These are phyloP conservation scores for Tetramorium simillimum DNA, from an alignment of 1,140 invertebrate species.

Conservation along the genomic window DNA sequence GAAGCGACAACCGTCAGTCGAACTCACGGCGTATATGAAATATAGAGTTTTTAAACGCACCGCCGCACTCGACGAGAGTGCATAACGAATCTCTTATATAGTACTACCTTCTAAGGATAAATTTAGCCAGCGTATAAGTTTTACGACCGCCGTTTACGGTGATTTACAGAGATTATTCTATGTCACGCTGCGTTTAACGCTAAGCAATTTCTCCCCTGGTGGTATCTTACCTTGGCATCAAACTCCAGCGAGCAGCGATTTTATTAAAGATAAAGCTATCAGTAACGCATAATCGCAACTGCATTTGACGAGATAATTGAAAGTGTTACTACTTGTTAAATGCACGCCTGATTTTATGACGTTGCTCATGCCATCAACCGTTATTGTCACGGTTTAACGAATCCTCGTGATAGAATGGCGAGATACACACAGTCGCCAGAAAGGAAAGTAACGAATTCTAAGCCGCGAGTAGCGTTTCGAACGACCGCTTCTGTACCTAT, in stretches of 20 bases:
- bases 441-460: conserved; percentile 69
- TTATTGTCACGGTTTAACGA: conserved; percentile 68
- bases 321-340: conserved; percentile 7
- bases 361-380: background rate
- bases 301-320: conserved; percentile 20
- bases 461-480: conserved; percentile 54
- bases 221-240: background rate
- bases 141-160: background rate
- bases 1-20: background rate
- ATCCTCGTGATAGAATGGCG: conserved; percentile 48
- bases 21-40: background rate
- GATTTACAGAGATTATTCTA: conserved; percentile 26
- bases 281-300: conserved; percentile 15
- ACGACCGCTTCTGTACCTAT: conserved; percentile 38
- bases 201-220: conserved; percentile 7
- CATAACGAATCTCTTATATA: background rate
- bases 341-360: background rate
- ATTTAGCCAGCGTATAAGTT: conserved; percentile 13
- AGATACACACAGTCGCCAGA: conserved; percentile 39
- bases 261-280: conserved; percentile 16
- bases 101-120: background rate
- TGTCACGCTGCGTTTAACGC: conserved; percentile 16
- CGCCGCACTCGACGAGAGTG: background rate
- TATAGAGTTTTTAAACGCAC: background rate
- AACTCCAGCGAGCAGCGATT: background rate